Percentiles rank a stretch among this genome's conserved stretches.
These are phyloP conservation scores for Corbicula japonica DNA, from an alignment of 2,888 invertebrate genomes.

Conservation along the genomic window DNA sequence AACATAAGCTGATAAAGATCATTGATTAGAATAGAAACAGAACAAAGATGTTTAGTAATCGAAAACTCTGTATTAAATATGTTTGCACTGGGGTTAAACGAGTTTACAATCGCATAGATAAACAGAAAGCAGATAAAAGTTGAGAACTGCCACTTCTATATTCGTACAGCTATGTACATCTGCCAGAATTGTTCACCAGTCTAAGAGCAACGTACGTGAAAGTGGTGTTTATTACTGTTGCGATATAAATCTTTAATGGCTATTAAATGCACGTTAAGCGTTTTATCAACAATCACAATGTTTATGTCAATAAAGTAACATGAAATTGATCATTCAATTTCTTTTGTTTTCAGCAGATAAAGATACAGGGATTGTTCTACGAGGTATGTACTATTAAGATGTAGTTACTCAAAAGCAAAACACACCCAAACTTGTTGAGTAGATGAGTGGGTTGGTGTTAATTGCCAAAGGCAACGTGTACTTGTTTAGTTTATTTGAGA, in stretches of 20 bases:
- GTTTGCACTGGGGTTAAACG: no score
- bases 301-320: neutral
- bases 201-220: neutral
- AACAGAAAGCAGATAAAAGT: neutral
- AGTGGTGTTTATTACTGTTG: neutral
- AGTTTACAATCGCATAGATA: no score
- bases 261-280: neutral
- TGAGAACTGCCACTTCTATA: neutral
- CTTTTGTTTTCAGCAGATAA: constrained; percentile 18
- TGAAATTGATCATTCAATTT: neutral
- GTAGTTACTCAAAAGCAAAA: no score
- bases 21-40: no score
- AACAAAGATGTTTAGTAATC: no score
- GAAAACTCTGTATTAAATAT: no score
- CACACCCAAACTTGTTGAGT: no score
- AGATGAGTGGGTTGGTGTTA: no score
- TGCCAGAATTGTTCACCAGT: neutral
- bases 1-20: no score
- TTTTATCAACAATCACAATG: neutral
- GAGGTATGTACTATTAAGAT: constrained; percentile 10
- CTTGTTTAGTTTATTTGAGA: neutral
- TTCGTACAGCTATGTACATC: neutral
- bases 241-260: neutral
- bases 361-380: constrained; percentile 4
- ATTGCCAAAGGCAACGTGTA: no score